phyloP scores from a whole-genome alignment of 1,140 invertebrate species.

The Thaumetopoea pityocampa region DNA sequence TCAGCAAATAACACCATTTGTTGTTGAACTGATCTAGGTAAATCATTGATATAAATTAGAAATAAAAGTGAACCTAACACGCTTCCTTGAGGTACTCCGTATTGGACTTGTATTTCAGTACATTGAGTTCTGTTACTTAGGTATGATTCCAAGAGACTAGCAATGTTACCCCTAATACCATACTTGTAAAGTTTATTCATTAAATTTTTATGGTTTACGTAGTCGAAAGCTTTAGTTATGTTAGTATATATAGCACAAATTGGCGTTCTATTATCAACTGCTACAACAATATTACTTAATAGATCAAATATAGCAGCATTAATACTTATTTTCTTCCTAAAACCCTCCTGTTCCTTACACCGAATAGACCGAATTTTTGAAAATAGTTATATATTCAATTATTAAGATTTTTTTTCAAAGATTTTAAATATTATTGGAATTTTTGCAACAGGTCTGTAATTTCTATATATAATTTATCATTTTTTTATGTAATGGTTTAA shows the following conservation, averaged over 20 bases:
- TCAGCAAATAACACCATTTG: conserved; percentile 11
- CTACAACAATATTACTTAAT: conserved; percentile 8
- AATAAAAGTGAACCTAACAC: conserved; percentile 5
- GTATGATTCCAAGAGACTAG: conserved; percentile 6
- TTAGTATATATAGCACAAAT: conserved; percentile 20
- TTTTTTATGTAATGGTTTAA: conserved; percentile 5
- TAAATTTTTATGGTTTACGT: conserved; percentile 9
- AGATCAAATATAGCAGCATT: conserved; percentile 9
- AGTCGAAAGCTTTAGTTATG: conserved; percentile 23
- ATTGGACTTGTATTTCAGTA: background rate
- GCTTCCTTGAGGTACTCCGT: conserved; percentile 7
- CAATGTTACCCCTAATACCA: conserved; percentile 13
- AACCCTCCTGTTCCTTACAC: conserved; percentile 9
- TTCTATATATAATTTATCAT: background rate
- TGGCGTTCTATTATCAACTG: conserved; percentile 19
- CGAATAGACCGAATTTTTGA: background rate
- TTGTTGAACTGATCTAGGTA: conserved; percentile 3
- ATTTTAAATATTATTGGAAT: conserved; percentile 5
- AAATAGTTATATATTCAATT: background rate
- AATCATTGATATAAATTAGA: conserved; percentile 11
- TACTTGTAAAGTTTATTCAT: conserved; percentile 15
- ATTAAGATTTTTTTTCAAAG: conserved; percentile 2
- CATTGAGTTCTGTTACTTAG: conserved; percentile 2
- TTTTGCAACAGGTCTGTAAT: conserved; percentile 5
- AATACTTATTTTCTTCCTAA: conserved; percentile 9